Percentiles rank a stretch among this genome's conserved stretches.
Evolutionary conservation across 2,888 invertebrate genomes (phyloP).

Genomic region (Megaustenia siamemsis): DNA sequence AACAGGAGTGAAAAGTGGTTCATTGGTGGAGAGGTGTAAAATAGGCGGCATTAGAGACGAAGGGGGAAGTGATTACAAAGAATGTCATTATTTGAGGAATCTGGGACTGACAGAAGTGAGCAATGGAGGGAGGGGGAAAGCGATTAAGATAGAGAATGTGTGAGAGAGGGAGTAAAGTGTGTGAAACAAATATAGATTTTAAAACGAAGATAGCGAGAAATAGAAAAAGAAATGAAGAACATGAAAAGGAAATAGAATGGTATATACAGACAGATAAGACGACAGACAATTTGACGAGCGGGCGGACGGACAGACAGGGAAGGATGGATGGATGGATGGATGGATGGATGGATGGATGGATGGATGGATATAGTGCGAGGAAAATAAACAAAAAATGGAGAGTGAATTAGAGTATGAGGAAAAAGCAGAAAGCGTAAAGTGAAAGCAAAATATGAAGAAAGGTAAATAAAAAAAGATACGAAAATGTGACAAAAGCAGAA

Average conservation of each 20-base stretch:
- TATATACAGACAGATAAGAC: neutral
- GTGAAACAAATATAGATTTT: neutral
- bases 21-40: too few relatives aligned
- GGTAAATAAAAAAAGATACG: neutral
- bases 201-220: neutral
- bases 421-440: neutral
- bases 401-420: neutral
- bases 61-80: neutral
- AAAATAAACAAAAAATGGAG: neutral
- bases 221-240: neutral
- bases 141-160: too few relatives aligned
- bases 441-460: neutral
- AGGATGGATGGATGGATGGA: too few relatives aligned
- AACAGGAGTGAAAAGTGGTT: too few relatives aligned
- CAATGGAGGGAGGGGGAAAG: too few relatives aligned
- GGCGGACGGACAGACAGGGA: too few relatives aligned
- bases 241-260: neutral
- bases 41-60: too few relatives aligned
- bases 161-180: too few relatives aligned
- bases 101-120: neutral
- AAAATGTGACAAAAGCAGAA: neutral
- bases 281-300: too few relatives aligned
- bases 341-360: too few relatives aligned
- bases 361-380: neutral
- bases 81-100: neutral